Percentiles rank a stretch among this genome's conserved stretches.
Evolutionary conservation across 2,113 vertebrate species (phyloP).

Genomic region (Cyrtonyx montezumae): DNA sequence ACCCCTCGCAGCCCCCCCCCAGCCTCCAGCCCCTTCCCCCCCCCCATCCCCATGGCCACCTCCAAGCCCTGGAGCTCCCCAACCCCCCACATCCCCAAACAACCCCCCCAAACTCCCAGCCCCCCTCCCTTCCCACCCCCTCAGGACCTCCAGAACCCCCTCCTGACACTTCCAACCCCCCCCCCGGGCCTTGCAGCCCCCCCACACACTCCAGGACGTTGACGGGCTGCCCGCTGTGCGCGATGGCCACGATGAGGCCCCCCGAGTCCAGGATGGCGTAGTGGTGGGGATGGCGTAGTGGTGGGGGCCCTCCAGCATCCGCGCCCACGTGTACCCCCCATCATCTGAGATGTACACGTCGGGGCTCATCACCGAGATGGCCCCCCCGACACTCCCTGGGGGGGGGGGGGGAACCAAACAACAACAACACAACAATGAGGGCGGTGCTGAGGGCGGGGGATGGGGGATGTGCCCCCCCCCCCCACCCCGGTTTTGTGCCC

Average conservation of each 20-base stretch:
- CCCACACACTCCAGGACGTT: slow-evolving; percentile 85
- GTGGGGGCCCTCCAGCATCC: slow-evolving; percentile 89
- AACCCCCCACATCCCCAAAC: too few species aligned
- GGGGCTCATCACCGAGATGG: slow-evolving; percentile 85
- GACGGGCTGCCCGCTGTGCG: slow-evolving; percentile 82
- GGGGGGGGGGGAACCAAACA: neutral
- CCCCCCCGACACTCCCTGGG: slow-evolving; percentile 89
- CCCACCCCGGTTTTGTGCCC: too few species aligned
- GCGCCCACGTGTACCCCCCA: slow-evolving; percentile 91
- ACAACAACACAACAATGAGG: neutral
- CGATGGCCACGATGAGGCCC: slow-evolving; percentile 90
- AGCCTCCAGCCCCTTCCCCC: too few species aligned
- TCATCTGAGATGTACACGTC: slow-evolving; percentile 94
- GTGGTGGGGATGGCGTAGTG: slow-evolving; percentile 94
- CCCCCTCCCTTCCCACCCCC: too few species aligned
- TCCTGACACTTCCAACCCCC: too few species aligned
- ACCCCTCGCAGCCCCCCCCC: too few species aligned
- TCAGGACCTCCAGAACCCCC: too few species aligned
- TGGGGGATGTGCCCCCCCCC: too few species aligned
- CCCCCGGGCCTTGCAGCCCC: neutral
- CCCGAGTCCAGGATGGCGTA: slow-evolving; percentile 95
- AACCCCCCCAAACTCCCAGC: too few species aligned
- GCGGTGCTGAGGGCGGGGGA: too few species aligned
- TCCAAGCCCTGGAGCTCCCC: too few species aligned
- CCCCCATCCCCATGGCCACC: too few species aligned